These are phyloP conservation scores for Odocoileus virginianus DNA, from an alignment of 2,113 vertebrate species.

Conservation along the genomic window DNA sequence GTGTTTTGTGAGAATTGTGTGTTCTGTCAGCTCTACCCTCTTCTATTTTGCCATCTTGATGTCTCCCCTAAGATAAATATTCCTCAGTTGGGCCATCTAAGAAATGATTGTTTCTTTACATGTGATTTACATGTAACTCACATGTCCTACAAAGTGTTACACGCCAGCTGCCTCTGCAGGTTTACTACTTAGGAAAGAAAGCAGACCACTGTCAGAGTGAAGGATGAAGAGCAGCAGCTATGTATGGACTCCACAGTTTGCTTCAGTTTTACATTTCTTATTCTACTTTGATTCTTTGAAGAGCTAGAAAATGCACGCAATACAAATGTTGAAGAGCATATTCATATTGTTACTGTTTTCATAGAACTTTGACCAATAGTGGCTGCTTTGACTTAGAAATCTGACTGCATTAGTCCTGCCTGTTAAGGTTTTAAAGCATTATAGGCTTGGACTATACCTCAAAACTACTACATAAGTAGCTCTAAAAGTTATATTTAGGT, in stretches of 20 bases:
- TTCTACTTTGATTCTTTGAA: not conserved
- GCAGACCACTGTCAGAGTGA: conserved; percentile 33
- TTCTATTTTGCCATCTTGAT: not conserved
- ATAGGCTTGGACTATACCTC: not conserved
- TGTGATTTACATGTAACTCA: not conserved
- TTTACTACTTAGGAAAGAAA: conserved; percentile 55
- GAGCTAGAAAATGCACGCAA: not conserved
- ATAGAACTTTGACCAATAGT: not conserved
- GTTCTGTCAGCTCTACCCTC: not conserved
- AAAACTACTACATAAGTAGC: not conserved
- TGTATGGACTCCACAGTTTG: not conserved
- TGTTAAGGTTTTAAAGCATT: not conserved
- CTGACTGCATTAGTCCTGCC: not conserved
- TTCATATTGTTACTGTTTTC: not conserved
- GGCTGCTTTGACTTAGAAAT: not conserved
- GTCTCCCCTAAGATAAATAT: not conserved
- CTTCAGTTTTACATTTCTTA: not conserved
- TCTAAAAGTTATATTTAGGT: not conserved
- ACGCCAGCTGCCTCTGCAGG: conserved; percentile 53
- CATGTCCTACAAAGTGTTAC: conserved; percentile 15
- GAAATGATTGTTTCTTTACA: not conserved
- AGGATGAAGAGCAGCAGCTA: conserved; percentile 23
- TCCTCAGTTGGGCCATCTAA: not conserved
- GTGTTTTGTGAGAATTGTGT: not conserved
- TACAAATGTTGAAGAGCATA: not conserved